Evolutionary conservation across 37 sponge, comb jelly and placozoan genomes (phyloP).

Genomic region (Mnemiopsis leidyi): DNA sequence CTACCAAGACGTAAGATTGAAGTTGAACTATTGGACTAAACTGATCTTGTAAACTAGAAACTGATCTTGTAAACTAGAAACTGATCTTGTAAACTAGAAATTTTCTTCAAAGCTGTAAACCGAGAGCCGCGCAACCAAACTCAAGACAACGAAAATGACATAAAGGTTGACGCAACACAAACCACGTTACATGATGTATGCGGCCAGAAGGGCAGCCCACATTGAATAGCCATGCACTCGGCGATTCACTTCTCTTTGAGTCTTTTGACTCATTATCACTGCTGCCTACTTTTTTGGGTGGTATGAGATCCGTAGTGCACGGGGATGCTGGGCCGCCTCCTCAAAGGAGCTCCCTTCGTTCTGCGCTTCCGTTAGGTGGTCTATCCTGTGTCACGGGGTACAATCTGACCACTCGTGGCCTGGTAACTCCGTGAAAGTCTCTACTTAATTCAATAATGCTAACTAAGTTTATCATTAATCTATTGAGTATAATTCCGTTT

Average conservation of each 20-base stretch:
- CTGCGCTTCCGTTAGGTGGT: not conserved
- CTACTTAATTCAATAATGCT: not conserved
- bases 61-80: too few relatives aligned
- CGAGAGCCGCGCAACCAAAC: not conserved
- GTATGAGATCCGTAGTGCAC: not conserved
- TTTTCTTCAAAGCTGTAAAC: too few relatives aligned
- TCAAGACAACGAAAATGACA: not conserved
- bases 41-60: too few relatives aligned
- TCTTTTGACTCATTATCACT: not conserved
- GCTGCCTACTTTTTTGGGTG: not conserved
- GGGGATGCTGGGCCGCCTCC: not conserved
- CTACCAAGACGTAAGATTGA: too few relatives aligned
- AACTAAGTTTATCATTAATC: not conserved
- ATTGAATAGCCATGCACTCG: not conserved
- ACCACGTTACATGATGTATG: not conserved
- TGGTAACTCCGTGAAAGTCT: not conserved
- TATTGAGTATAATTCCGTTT: not conserved
- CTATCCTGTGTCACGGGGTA: not conserved
- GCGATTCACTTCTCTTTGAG: too few relatives aligned
- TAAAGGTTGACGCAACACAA: not conserved
- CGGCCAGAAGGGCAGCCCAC: not conserved
- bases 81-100: too few relatives aligned
- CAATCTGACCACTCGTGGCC: not conserved
- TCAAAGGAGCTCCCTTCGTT: not conserved
- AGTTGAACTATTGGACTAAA: too few relatives aligned